Evolutionary conservation across 2,888 invertebrate genomes (phyloP), one percentile per base, ranked within the genome.

Genomic region (Drosophila buzzatii): DNA sequence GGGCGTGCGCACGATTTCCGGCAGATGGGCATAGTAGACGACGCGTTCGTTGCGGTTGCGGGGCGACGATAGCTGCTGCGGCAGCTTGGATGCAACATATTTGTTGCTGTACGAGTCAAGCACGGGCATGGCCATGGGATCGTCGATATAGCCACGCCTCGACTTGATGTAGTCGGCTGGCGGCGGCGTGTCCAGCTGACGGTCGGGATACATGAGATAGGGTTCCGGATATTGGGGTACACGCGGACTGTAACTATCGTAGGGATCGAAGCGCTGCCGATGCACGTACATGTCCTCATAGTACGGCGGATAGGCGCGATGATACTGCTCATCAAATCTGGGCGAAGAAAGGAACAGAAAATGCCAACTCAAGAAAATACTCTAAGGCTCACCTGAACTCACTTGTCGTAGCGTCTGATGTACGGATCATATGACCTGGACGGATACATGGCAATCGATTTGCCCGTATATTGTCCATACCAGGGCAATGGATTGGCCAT

Each of bases 1-100:
- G 2, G 91, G 95, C 27, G 95, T 94, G 60, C 96, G 93, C 0
- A 95, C 95, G 5, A 96, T 95, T 91, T 96, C 96, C 12, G 96
- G 96, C 35, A 96, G 92, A 88, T 95, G 95, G 0, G 96, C 95
- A 79, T 96, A 96, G 87, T 96, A 96, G 65, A 96, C 95, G 62
- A 96, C 95, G 67, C 96, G 94, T 82, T 92, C 91, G 23, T 79
- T 86, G 0, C 85, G 79, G 20, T 70, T 86, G 0, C 85, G 79
- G 2, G 78, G 66, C 14, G 72, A 56, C 10, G 62, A 39, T 7
- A 71, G 35, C 39, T 80, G 66, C 1, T 68, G 72, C 2, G 76
- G 92, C 92, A 44, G 89, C 91, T 81, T 76, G 35, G 69, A 16
- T 31, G 69, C n/a, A 23, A 55, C 65, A 35, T 87, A 85, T 35